Percentiles rank a stretch among this genome's conserved stretches.
phyloP scores from a whole-genome alignment of 35 echinoderm and acorn worm genomes.

The Diadema setosum region DNA sequence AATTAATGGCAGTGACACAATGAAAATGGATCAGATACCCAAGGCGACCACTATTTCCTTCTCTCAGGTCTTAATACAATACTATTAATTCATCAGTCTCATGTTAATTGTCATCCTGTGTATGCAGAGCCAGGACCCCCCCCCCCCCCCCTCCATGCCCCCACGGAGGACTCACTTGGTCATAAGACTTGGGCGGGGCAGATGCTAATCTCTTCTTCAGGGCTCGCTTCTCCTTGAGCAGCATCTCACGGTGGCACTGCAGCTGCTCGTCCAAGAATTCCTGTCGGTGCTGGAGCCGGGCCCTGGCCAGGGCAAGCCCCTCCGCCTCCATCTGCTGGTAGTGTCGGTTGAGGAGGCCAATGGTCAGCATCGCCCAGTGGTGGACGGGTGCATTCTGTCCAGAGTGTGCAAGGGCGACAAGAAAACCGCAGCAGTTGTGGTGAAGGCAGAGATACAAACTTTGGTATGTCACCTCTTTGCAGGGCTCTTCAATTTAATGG shows the following conservation, averaged over 20 bases:
- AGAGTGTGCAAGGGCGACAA: background rate
- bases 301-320: conserved; percentile 64
- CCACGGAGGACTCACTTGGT: background rate
- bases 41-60: too few species aligned
- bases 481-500: too few species aligned
- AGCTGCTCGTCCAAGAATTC: conserved; percentile 76
- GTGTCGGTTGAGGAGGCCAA: conserved; percentile 82
- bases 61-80: too few species aligned
- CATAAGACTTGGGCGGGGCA: background rate
- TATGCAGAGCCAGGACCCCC: too few species aligned
- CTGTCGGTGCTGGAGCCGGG: conserved; percentile 57
- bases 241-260: conserved; percentile 45
- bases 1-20: too few species aligned
- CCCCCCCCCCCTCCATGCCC: too few species aligned
- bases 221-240: conserved; percentile 15
- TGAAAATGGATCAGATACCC: too few species aligned
- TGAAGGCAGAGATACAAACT: too few species aligned
- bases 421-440: too few species aligned
- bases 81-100: too few species aligned
- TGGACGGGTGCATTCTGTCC: conserved; percentile 37
- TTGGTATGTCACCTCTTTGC: too few species aligned
- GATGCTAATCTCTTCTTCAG: conserved; percentile 8
- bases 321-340: conserved; percentile 68
- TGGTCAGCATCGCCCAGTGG: conserved; percentile 87
- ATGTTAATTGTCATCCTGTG: too few species aligned